phyloP scores from a whole-genome alignment of 1,140 invertebrate genomes.

The Leptopilina boulardi region DNA sequence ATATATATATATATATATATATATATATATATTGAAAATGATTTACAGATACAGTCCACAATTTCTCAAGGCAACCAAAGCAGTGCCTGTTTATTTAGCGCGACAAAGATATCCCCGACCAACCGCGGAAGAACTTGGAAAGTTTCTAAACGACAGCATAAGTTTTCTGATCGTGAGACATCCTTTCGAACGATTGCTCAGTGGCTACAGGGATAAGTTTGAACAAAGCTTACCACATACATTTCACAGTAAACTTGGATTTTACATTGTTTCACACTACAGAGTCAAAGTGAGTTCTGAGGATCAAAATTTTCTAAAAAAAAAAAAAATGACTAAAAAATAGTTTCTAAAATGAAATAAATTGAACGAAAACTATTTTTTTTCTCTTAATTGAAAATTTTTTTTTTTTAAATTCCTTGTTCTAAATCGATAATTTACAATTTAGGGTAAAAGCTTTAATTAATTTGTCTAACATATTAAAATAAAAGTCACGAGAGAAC shows the following conservation, averaged over 20 bases:
- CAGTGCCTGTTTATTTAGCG: slow-evolving; percentile 85
- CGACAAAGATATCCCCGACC: slow-evolving; percentile 87
- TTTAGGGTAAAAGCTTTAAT: no score
- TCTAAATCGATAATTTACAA: no score
- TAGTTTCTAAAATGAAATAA: no score
- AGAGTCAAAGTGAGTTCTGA: slow-evolving; percentile 75
- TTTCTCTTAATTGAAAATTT: no score
- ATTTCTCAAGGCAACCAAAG: slow-evolving; percentile 85
- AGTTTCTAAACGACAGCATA: slow-evolving; percentile 81
- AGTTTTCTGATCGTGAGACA: slow-evolving; percentile 92
- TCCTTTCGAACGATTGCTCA: slow-evolving; percentile 91
- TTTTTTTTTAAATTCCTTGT: no score
- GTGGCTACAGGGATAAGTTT: slow-evolving; percentile 93
- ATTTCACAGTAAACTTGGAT: slow-evolving; percentile 86
- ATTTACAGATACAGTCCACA: slow-evolving; percentile 80
- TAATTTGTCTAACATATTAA: no score
- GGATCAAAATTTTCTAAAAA: background rate
- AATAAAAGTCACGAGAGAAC: no score
- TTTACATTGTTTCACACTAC: slow-evolving; percentile 85
- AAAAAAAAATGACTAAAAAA: no score
- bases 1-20: no score
- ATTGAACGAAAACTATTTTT: background rate
- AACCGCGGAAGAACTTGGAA: slow-evolving; percentile 80
- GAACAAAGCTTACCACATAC: slow-evolving; percentile 88
- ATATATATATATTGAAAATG: background rate